Evolutionary conservation across 2,797 vertebrate species (phyloP).

Genomic region (Lerista edwardsae): DNA sequence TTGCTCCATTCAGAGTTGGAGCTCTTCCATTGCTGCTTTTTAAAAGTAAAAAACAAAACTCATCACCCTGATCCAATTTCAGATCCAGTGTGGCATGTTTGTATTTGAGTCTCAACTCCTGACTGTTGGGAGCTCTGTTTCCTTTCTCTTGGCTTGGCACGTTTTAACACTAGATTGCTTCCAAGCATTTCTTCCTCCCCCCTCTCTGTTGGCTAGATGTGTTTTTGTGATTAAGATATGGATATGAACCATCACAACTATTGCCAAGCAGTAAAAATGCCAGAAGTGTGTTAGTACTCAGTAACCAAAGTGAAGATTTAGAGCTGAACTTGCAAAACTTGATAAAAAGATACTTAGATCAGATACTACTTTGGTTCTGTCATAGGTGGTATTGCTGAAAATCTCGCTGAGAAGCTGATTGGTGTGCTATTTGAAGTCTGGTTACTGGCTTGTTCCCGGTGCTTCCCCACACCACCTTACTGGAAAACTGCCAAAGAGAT

Average conservation of each 20-base stretch:
- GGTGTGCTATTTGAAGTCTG: constrained; percentile 92
- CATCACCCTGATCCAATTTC: neutral
- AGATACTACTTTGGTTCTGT: constrained; percentile 52
- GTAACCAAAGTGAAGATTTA: neutral
- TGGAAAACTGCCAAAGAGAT: constrained; percentile 95
- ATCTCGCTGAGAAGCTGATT: constrained; percentile 90
- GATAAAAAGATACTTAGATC: too few species aligned
- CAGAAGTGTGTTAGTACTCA: neutral
- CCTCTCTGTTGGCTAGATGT: neutral
- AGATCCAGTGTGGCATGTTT: neutral
- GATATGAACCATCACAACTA: neutral
- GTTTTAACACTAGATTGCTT: too few species aligned
- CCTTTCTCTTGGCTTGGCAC: too few species aligned
- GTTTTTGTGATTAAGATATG: neutral
- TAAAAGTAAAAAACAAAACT: neutral
- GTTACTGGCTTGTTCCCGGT: constrained; percentile 88
- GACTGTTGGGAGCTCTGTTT: too few species aligned
- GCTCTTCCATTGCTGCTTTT: neutral
- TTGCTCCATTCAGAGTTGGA: neutral
- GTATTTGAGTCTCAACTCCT: too few species aligned
- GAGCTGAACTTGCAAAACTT: neutral
- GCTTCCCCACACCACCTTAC: constrained; percentile 90
- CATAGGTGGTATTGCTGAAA: constrained; percentile 88
- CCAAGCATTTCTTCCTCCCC: too few species aligned
- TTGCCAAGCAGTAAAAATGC: neutral